A percentile compares a stretch with the other conserved stretches of the same genome.
These are phyloP conservation scores for Botia almorhae DNA, from an alignment of 2,797 vertebrate species.

Conservation along the genomic window DNA sequence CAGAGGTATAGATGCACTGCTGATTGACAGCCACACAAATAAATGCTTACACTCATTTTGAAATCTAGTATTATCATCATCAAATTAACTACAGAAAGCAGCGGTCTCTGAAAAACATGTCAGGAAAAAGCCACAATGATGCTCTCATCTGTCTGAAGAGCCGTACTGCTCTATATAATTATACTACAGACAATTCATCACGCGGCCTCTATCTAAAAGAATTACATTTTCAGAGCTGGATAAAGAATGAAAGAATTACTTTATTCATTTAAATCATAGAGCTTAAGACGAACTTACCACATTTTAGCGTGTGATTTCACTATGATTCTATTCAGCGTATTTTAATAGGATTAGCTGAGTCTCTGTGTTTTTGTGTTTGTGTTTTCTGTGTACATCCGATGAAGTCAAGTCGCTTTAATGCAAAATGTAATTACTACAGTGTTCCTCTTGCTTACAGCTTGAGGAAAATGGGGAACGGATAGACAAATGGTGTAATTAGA, in stretches of 20 bases:
- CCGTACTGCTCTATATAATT: not conserved
- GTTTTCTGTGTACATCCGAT: constrained; percentile 35
- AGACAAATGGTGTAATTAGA: constrained; percentile 67
- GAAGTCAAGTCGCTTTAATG: constrained; percentile 52
- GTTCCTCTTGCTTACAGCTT: constrained; percentile 62
- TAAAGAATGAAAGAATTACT: no score
- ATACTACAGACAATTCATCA: not conserved
- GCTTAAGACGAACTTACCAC: not conserved
- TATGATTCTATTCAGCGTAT: constrained; percentile 16
- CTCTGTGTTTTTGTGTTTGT: constrained; percentile 16
- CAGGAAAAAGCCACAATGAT: not conserved
- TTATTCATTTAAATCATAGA: not conserved
- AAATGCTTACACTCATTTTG: not conserved
- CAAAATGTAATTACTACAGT: constrained; percentile 57
- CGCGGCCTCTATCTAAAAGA: not conserved
- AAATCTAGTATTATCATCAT: not conserved
- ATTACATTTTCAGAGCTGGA: not conserved
- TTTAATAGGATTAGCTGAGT: constrained; percentile 49
- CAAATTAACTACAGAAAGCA: not conserved
- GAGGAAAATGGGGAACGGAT: constrained; percentile 62
- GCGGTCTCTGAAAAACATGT: not conserved
- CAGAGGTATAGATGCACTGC: no score
- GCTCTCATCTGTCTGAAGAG: no score
- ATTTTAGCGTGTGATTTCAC: constrained; percentile 14
- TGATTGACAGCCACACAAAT: not conserved